A percentile compares a stretch with the other conserved stretches of the same genome.
Evolutionary conservation across 2,113 vertebrate genomes (phyloP).

Genomic region (Dolichotis patagonum): DNA sequence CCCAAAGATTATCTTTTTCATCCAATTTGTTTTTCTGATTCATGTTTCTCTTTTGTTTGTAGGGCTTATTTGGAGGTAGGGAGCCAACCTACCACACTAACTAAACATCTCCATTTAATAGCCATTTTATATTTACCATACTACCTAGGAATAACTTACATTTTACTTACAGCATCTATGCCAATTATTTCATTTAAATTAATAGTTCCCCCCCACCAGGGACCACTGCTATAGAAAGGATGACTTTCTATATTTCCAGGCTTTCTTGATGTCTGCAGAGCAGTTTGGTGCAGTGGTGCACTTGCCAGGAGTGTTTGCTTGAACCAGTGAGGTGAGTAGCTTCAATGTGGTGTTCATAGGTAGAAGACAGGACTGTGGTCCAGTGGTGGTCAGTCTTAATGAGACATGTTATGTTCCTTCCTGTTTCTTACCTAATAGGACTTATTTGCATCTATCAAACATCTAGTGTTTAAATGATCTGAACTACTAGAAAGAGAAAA

Average conservation of each 20-base stretch:
- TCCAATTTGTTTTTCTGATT: neutral
- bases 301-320: neutral
- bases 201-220: neutral
- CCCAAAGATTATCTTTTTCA: neutral
- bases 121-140: neutral
- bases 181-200: neutral
- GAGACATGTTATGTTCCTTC: neutral
- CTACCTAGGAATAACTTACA: neutral
- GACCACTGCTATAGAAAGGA: neutral
- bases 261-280: neutral
- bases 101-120: neutral
- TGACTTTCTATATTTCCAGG: neutral
- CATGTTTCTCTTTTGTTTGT: neutral
- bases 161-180: neutral
- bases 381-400: neutral
- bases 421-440: neutral
- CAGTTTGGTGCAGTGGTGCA: neutral
- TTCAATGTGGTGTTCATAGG: neutral
- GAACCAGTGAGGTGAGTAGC: neutral
- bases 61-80: neutral
- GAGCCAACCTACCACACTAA: neutral
- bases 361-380: neutral
- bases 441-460: neutral
- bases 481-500: conserved; percentile 26
- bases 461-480: neutral